A percentile compares a stretch with the other conserved stretches of the same genome.
Conservation (phyloP, 30 jellyfish, hydroid and myxozoan genomes). For the Hydra vulgaris region DNA sequence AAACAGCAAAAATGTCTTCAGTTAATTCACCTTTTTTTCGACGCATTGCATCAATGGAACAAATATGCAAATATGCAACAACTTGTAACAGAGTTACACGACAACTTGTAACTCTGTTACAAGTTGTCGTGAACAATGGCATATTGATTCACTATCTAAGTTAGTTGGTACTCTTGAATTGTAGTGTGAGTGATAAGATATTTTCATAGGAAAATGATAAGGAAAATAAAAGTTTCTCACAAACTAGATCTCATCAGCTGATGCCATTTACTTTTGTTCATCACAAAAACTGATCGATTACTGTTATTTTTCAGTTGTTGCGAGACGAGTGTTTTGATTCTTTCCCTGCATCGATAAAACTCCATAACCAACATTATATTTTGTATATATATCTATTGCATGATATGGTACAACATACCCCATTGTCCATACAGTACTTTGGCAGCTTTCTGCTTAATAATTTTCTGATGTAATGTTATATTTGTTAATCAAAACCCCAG, state of each 20-base stretch:
- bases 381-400: no score
- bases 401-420: no score
- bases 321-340: constrained; percentile 11
- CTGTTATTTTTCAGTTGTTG: background rate
- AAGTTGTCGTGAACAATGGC: no score
- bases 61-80: background rate
- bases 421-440: no score
- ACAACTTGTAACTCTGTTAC: background rate
- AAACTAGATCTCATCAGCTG: background rate
- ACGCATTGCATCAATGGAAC: background rate
- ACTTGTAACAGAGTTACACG: background rate
- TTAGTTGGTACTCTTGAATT: no score
- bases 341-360: background rate
- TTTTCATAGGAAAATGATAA: no score
- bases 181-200: no score
- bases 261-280: background rate
- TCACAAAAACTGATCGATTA: background rate
- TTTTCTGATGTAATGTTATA: background rate
- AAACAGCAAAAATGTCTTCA: background rate
- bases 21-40: background rate
- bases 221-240: background rate
- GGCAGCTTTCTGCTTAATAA: no score
- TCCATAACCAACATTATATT: no score
- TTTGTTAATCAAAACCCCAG: background rate
- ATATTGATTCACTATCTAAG: no score